Evolutionary conservation across 1,140 invertebrate species (phyloP).

Genomic region (Hormaphis cornu): DNA sequence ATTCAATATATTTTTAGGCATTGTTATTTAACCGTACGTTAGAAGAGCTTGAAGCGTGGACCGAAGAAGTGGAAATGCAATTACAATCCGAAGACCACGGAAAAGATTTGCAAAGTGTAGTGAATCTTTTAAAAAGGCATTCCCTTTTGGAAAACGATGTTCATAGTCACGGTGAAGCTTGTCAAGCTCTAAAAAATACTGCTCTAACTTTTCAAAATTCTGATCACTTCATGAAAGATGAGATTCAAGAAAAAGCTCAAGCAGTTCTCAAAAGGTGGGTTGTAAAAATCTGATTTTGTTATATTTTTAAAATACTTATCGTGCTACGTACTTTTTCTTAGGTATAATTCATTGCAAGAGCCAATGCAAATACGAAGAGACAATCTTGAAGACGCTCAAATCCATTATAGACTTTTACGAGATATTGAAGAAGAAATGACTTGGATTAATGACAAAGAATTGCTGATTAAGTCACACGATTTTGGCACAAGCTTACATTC

Average conservation of each 20-base stretch:
- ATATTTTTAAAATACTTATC: not conserved
- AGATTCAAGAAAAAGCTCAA: conserved; percentile 64
- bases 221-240: conserved; percentile 74
- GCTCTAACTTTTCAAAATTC: conserved; percentile 61
- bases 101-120: conserved; percentile 73
- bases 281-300: not conserved
- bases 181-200: conserved; percentile 66
- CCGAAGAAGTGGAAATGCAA: conserved; percentile 76
- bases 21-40: conserved; percentile 71
- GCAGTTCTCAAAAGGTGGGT: conserved; percentile 54
- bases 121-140: conserved; percentile 75
- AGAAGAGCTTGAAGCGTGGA: conserved; percentile 83
- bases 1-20: conserved; percentile 48
- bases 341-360: conserved; percentile 74
- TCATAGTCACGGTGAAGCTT: conserved; percentile 63
- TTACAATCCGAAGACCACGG: conserved; percentile 74
- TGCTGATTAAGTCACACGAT: conserved; percentile 67
- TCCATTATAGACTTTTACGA: conserved; percentile 73
- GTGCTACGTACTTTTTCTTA: conserved; percentile 35
- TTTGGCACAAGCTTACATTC: conserved; percentile 69
- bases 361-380: conserved; percentile 81
- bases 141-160: conserved; percentile 73
- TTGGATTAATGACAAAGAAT: conserved; percentile 78
- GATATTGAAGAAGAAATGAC: conserved; percentile 78
- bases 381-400: conserved; percentile 76